A percentile compares a stretch with the other conserved stretches of the same genome.
phyloP scores from a whole-genome alignment of 2,113 vertebrate species.

The Corydoras sp. region DNA sequence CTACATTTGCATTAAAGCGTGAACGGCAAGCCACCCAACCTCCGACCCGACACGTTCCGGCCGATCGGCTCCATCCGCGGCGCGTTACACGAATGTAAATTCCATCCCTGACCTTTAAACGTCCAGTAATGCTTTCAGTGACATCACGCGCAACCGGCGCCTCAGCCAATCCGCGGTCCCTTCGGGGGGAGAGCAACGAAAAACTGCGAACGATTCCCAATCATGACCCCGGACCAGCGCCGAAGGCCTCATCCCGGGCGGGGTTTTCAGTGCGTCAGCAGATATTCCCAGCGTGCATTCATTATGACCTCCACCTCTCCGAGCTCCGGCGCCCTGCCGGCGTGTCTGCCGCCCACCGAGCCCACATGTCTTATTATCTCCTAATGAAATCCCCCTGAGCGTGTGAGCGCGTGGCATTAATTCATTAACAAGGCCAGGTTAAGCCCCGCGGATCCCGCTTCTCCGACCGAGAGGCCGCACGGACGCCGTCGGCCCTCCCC shows the following conservation, averaged over 20 bases:
- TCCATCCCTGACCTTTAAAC: too few species aligned
- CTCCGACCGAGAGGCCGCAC: not conserved
- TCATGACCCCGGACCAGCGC: not conserved
- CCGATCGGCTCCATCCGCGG: too few species aligned
- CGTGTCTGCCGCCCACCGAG: slow-evolving; percentile 9
- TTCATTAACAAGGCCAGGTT: slow-evolving; percentile 44
- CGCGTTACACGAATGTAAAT: too few species aligned
- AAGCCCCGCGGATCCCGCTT: slow-evolving; percentile 32
- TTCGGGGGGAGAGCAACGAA: not conserved
- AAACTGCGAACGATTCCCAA: not conserved
- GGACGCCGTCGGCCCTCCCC: not conserved
- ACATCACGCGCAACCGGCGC: too few species aligned
- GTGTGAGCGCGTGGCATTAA: slow-evolving; percentile 31
- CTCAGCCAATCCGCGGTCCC: not conserved
- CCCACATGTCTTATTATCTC: slow-evolving; percentile 35
- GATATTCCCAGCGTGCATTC: not conserved
- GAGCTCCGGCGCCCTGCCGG: slow-evolving; percentile 1
- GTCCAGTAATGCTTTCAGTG: too few species aligned
- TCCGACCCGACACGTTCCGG: too few species aligned
- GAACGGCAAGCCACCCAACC: too few species aligned
- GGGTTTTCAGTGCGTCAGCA: not conserved
- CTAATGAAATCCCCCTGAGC: slow-evolving; percentile 41
- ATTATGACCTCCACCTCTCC: slow-evolving; percentile 14
- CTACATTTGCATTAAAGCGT: too few species aligned
- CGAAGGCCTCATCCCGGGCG: not conserved